Conservation (phyloP, 2,113 vertebrate species). For the Chitala chitala region DNA sequence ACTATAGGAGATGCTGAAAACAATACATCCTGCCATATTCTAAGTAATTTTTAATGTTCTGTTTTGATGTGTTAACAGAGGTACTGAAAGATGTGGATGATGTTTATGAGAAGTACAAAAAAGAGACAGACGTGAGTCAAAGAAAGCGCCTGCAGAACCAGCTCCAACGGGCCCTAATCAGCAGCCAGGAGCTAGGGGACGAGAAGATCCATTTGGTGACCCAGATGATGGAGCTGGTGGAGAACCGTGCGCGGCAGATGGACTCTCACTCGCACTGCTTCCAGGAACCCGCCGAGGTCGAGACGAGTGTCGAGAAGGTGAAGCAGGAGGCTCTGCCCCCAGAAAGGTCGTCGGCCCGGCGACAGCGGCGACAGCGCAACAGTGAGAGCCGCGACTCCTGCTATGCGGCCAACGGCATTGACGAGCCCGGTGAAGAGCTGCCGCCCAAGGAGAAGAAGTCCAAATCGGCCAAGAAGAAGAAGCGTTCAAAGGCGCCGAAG, state of each 20-base stretch:
- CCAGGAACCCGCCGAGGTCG: conserved; percentile 73
- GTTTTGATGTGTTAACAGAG: conserved; percentile 58
- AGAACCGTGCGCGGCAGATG: conserved; percentile 92
- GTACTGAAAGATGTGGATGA: conserved; percentile 95
- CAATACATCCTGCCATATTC: not conserved
- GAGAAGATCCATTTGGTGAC: conserved; percentile 97
- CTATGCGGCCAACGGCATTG: conserved; percentile 82
- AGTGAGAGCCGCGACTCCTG: conserved; percentile 90
- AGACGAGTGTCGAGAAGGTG: conserved; percentile 66
- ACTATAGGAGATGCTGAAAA: not conserved
- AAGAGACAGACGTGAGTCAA: conserved; percentile 79
- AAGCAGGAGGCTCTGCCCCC: conserved; percentile 61
- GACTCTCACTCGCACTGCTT: conserved; percentile 85
- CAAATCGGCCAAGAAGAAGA: conserved; percentile 92
- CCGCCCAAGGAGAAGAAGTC: conserved; percentile 87
- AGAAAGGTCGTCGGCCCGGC: conserved; percentile 74
- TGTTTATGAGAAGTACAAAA: conserved; percentile 87
- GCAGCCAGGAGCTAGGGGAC: conserved; percentile 92
- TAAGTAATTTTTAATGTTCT: not conserved
- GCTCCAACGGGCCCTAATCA: conserved; percentile 87
- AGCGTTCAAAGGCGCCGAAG: conserved; percentile 83
- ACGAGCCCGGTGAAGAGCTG: conserved; percentile 74
- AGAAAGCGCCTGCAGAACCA: conserved; percentile 88
- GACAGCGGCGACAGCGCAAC: conserved; percentile 86
- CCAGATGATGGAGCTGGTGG: conserved; percentile 91